These are phyloP conservation scores for Odobenus rosmarus DNA, from an alignment of 2,113 vertebrate genomes.

Conservation along the genomic window DNA sequence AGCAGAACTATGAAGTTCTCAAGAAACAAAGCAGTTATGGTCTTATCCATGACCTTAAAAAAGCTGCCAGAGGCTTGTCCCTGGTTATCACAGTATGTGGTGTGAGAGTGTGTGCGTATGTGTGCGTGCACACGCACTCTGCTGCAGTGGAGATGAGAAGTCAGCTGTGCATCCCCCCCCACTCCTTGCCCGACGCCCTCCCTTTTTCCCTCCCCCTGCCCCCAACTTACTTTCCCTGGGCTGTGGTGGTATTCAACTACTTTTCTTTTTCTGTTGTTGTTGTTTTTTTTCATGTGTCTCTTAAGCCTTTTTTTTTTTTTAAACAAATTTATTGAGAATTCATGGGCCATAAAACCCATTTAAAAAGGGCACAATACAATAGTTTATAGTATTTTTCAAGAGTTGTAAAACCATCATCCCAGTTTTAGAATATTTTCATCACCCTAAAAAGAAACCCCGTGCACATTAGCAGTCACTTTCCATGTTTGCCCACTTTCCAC, in stretches of 20 bases:
- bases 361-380: neutral
- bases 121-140: neutral
- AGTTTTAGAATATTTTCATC: constrained; percentile 5
- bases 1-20: neutral
- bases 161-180: neutral
- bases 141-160: neutral
- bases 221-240: neutral
- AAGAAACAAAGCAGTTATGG: constrained; percentile 51
- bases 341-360: neutral
- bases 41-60: neutral
- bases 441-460: neutral
- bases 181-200: neutral
- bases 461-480: neutral
- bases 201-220: neutral
- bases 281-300: neutral
- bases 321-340: constrained; percentile 33
- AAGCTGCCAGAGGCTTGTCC: constrained; percentile 23
- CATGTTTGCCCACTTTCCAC: neutral
- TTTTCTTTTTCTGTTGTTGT: neutral
- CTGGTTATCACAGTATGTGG: neutral
- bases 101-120: neutral
- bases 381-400: neutral
- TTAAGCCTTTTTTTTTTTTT: neutral
- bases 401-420: neutral
- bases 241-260: neutral